These are phyloP conservation scores for Pristionchus fissidentatus DNA, from an alignment of 2,888 invertebrate genomes.

Conservation along the genomic window DNA sequence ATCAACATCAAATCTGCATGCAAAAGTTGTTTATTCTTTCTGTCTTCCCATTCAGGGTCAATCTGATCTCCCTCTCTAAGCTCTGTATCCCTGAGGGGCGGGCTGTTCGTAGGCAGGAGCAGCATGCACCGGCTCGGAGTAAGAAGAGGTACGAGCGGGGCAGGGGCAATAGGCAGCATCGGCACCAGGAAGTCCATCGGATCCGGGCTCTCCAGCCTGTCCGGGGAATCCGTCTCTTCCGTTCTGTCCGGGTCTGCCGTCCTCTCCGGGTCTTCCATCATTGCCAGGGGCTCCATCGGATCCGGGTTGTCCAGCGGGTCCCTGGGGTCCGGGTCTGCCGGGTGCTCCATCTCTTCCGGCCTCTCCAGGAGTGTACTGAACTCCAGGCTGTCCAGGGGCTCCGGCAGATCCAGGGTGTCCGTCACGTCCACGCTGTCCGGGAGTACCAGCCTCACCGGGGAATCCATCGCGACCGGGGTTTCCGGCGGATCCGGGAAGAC, in stretches of 20 bases:
- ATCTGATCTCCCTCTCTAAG: not conserved
- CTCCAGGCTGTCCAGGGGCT: not conserved
- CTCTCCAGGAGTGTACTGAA: not conserved
- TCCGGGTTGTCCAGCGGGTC: not conserved
- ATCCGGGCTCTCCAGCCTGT: not conserved
- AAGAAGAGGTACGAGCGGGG: conserved; percentile 23
- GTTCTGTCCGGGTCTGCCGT: conserved; percentile 12
- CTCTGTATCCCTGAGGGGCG: not conserved
- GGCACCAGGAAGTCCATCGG: conserved; percentile 1
- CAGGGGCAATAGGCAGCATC: conserved; percentile 5
- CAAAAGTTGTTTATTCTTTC: conserved; percentile 3
- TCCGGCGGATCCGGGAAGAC: not conserved
- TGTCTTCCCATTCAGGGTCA: too few relatives aligned
- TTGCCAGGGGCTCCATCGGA: not conserved
- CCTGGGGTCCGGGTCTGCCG: not conserved
- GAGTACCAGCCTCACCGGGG: not conserved
- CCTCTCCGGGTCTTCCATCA: not conserved
- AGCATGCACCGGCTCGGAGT: conserved; percentile 29
- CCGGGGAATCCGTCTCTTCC: not conserved
- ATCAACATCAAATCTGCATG: too few relatives aligned
- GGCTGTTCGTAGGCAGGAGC: not conserved
- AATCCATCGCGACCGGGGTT: not conserved
- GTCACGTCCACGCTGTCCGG: not conserved
- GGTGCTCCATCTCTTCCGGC: not conserved
- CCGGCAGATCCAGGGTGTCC: not conserved